Evolutionary conservation across 2,888 invertebrate species (phyloP).

Genomic region (Luffia ferchaultella): DNA sequence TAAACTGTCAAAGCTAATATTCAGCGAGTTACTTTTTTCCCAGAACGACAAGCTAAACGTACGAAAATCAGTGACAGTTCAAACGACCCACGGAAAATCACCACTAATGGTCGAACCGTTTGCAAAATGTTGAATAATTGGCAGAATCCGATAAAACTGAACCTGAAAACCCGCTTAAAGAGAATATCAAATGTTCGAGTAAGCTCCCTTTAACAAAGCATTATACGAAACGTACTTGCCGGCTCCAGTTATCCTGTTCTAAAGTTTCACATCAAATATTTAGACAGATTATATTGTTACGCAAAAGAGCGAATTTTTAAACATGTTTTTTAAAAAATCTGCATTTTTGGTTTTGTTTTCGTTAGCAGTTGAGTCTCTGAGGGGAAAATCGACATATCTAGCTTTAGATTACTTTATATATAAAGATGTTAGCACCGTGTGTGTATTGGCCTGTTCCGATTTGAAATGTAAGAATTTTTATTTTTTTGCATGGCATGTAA

Average conservation of each 20-base stretch:
- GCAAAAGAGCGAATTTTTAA: not conserved
- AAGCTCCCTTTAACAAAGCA: not conserved
- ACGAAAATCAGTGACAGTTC: no score
- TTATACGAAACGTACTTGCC: not conserved
- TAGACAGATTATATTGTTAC: not conserved
- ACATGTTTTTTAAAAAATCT: not conserved
- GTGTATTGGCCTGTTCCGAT: not conserved
- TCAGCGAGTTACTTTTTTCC: no score
- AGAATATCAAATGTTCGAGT: not conserved
- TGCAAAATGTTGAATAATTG: not conserved
- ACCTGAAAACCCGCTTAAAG: not conserved
- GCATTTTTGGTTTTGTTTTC: not conserved
- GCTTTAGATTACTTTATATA: not conserved
- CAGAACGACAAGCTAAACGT: no score
- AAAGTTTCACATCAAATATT: not conserved
- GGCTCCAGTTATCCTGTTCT: not conserved
- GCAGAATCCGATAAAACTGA: not conserved
- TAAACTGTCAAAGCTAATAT: no score
- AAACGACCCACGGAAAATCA: not conserved
- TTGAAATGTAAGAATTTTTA: not conserved
- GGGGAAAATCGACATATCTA: not conserved
- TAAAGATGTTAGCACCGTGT: not conserved
- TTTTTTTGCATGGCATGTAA: not conserved
- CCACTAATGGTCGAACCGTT: not conserved
- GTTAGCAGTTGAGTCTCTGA: not conserved